These are phyloP conservation scores for Tetragnatha versicolor DNA, from an alignment of 1,140 invertebrate genomes.

Conservation along the genomic window DNA sequence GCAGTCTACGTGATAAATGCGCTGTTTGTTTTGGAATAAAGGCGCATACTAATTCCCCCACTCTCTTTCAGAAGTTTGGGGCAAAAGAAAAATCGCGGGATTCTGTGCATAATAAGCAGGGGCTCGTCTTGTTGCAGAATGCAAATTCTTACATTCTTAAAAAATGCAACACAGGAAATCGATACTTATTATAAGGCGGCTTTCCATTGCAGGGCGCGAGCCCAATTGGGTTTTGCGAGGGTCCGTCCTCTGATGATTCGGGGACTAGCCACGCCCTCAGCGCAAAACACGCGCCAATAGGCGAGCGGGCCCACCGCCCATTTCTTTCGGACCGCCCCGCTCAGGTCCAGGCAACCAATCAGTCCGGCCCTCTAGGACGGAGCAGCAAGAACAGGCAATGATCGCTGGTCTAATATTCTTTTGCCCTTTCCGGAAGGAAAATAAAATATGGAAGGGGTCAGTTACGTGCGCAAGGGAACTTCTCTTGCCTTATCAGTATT, in stretches of 20 bases:
- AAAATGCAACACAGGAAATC: slow-evolving; percentile 48
- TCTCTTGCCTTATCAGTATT: too few relatives aligned
- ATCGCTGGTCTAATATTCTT: too few relatives aligned
- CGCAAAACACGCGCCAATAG: slow-evolving; percentile 52
- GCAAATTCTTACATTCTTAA: slow-evolving; percentile 49
- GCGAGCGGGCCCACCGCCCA: slow-evolving; percentile 9
- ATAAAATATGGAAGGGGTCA: too few relatives aligned
- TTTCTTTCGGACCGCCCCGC: slow-evolving; percentile 30
- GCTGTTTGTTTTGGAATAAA: slow-evolving; percentile 40
- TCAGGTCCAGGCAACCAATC: background rate
- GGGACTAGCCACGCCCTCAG: slow-evolving; percentile 24
- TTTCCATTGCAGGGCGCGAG: slow-evolving; percentile 24
- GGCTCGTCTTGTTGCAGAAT: slow-evolving; percentile 1
- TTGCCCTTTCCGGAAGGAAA: too few relatives aligned
- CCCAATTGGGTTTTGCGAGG: slow-evolving; percentile 43
- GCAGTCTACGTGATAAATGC: slow-evolving; percentile 4
- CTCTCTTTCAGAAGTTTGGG: background rate
- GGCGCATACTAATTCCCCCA: background rate
- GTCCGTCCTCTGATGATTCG: slow-evolving; percentile 48
- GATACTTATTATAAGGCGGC: slow-evolving; percentile 47
- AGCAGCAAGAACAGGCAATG: background rate
- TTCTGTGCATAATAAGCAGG: slow-evolving; percentile 37
- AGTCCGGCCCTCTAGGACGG: background rate
- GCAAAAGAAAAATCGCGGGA: slow-evolving; percentile 46
- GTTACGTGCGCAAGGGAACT: too few relatives aligned